Conservation (phyloP, 2,113 vertebrate species). For the Australoheros scitulus region DNA sequence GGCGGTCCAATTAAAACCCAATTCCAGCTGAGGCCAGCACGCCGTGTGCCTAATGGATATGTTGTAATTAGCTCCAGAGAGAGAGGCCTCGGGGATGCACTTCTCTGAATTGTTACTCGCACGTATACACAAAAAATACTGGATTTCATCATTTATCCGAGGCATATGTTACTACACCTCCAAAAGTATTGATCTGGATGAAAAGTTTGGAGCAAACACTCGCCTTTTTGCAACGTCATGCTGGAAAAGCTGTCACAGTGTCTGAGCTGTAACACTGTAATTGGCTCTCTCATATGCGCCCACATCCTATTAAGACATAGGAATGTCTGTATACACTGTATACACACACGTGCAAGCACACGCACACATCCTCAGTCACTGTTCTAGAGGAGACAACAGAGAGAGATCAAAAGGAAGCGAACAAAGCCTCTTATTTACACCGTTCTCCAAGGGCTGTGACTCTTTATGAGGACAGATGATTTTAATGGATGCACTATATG, state of each 20-base stretch:
- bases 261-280: constrained; percentile 50
- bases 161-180: constrained; percentile 37
- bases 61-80: constrained; percentile 78
- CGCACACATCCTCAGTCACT: constrained; percentile 4
- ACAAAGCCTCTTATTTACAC: constrained; percentile 47
- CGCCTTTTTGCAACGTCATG: constrained; percentile 40
- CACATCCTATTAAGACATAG: constrained; percentile 46
- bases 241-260: constrained; percentile 53
- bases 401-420: constrained; percentile 33
- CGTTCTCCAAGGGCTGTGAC: constrained; percentile 18
- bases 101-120: constrained; percentile 34
- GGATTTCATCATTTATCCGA: constrained; percentile 31
- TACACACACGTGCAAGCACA: neutral
- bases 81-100: constrained; percentile 63
- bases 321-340: constrained; percentile 11
- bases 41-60: constrained; percentile 73
- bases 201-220: constrained; percentile 37
- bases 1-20: constrained; percentile 80
- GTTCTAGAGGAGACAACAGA: neutral
- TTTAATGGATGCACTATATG: constrained; percentile 49
- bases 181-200: constrained; percentile 55
- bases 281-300: constrained; percentile 57
- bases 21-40: constrained; percentile 77
- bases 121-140: constrained; percentile 28
- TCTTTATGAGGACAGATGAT: constrained; percentile 64